Evolutionary conservation across 53 echinoderm and acorn worm genomes (phyloP).

Genomic region (Arbacia lixula): DNA sequence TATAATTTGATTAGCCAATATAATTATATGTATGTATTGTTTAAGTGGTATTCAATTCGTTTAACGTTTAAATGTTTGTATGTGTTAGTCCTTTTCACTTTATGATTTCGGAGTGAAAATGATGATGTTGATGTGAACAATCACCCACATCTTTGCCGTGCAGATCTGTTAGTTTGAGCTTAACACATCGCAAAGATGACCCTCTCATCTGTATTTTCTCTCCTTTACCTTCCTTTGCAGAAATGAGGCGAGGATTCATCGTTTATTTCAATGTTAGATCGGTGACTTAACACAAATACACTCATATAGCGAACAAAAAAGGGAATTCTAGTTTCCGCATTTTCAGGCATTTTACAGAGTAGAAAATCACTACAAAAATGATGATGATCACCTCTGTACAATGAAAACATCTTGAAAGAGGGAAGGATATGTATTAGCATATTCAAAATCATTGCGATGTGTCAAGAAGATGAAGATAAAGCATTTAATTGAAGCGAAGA

Average conservation of each 20-base stretch:
- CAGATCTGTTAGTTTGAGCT: neutral
- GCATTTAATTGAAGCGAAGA: too few relatives aligned
- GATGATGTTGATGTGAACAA: neutral
- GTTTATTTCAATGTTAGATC: conserved; percentile 15
- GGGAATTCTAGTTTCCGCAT: conserved; percentile 39
- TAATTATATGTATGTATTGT: too few relatives aligned
- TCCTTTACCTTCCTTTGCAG: conserved; percentile 41
- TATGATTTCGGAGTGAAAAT: neutral
- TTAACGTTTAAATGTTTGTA: too few relatives aligned
- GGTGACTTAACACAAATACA: conserved; percentile 12
- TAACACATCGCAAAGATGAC: conserved; percentile 16
- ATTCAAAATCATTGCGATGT: too few relatives aligned
- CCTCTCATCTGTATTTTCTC: neutral
- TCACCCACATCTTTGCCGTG: neutral
- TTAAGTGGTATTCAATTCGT: too few relatives aligned
- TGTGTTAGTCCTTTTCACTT: neutral
- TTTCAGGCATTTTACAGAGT: too few relatives aligned
- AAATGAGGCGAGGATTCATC: conserved; percentile 36
- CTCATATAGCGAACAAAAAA: neutral
- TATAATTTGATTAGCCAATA: too few relatives aligned
- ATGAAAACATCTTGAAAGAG: too few relatives aligned
- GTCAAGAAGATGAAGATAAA: too few relatives aligned
- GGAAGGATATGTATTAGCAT: too few relatives aligned
- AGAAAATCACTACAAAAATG: too few relatives aligned
- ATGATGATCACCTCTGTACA: too few relatives aligned